phyloP scores from a whole-genome alignment of 2,113 vertebrate species.

The Channa argus region DNA sequence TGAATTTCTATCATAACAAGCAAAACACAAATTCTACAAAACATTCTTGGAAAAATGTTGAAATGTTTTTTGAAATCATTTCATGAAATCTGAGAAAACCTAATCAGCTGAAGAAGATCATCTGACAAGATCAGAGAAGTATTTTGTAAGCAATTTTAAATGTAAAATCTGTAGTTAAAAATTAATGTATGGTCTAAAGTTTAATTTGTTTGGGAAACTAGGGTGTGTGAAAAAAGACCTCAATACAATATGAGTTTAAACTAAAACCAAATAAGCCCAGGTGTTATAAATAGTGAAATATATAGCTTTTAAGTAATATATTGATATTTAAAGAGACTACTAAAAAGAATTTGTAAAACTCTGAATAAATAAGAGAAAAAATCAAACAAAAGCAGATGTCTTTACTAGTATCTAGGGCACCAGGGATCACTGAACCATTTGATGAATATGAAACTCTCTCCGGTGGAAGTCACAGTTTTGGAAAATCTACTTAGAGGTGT shows the following conservation, averaged over 20 bases:
- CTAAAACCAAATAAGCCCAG: too few species aligned
- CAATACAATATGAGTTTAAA: too few species aligned
- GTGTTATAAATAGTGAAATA: too few species aligned
- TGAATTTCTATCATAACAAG: background rate
- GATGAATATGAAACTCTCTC: background rate
- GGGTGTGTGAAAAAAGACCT: too few species aligned
- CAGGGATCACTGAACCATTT: background rate
- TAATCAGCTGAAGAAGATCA: too few species aligned
- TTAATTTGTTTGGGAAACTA: too few species aligned
- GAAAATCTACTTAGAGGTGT: background rate
- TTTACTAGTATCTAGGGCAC: background rate
- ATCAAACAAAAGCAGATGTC: background rate
- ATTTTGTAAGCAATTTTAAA: too few species aligned
- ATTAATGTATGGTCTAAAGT: too few species aligned
- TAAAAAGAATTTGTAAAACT: background rate
- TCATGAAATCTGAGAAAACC: too few species aligned
- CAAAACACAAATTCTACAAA: background rate
- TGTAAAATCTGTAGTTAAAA: too few species aligned
- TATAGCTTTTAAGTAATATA: too few species aligned
- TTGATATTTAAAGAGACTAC: background rate
- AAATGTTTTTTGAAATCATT: background rate
- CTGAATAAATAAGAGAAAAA: background rate
- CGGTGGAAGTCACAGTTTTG: background rate
- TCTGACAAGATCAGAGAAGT: too few species aligned
- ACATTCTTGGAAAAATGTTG: background rate